phyloP scores from a whole-genome alignment of 1,140 invertebrate genomes.

The Goniozus legneri region DNA sequence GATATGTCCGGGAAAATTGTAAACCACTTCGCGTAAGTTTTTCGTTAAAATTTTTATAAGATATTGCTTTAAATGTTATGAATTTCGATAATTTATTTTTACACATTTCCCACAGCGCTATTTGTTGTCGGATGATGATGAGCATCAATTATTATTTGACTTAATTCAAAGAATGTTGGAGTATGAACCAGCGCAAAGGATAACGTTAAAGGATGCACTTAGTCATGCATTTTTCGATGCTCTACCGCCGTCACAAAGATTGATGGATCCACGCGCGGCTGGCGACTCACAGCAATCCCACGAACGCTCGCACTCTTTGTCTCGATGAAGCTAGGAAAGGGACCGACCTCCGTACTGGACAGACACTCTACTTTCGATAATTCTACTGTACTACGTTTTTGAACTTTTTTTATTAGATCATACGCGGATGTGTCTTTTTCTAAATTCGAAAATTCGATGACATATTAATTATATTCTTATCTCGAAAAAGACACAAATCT shows the following conservation, averaged over 20 bases:
- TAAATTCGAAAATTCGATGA: conserved; percentile 20
- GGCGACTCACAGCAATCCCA: conserved; percentile 53
- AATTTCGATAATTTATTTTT: background rate
- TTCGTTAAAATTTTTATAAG: too few species aligned
- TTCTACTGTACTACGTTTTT: conserved; percentile 17
- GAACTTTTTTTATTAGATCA: conserved; percentile 11
- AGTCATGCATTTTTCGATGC: conserved; percentile 91
- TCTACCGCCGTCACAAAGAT: conserved; percentile 69
- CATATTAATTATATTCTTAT: too few species aligned
- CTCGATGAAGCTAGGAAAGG: conserved; percentile 58
- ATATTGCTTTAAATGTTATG: too few species aligned
- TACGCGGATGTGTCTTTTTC: conserved; percentile 9
- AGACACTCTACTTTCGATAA: conserved; percentile 30
- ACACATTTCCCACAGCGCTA: conserved; percentile 73
- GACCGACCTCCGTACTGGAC: conserved; percentile 42
- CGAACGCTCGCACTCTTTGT: conserved; percentile 62
- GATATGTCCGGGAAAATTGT: conserved; percentile 97
- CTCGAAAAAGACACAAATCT: too few species aligned
- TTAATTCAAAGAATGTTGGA: conserved; percentile 94
- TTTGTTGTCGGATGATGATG: conserved; percentile 81
- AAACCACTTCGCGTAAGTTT: conserved; percentile 85
- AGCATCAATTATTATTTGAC: conserved; percentile 91
- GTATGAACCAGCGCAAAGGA: conserved; percentile 89
- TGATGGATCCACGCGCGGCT: conserved; percentile 58
- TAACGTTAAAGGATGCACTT: conserved; percentile 85